Evolutionary conservation across 2,797 vertebrate species (phyloP), one percentile per base, ranked within the genome.

Genomic region (Pipistrellus nathusii): DNA sequence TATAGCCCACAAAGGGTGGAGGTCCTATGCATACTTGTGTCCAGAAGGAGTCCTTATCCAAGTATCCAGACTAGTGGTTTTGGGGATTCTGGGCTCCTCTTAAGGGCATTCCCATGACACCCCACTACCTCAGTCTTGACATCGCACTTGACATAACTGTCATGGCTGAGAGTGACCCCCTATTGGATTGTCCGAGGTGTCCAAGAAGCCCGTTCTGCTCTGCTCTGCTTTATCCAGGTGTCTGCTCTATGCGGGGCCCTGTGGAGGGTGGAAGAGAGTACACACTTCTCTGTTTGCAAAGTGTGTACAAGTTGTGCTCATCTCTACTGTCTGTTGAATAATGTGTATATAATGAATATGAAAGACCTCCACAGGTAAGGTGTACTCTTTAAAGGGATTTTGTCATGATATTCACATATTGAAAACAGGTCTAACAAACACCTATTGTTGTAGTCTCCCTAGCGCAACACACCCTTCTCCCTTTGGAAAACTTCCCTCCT

Each of bases 301-400:
- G 46, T 30, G 3, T 48, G 8, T 53, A 32, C 35, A 41, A 25
- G 38, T 68, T 81, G 71, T 6, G 30, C 38, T 27, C 38, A 76
- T 57, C 25, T 44, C 55, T 66, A 12, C 59, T 69, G 21, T 75
- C 68, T 55, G 30, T 66, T 86, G 51, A 85, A 76, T 83, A 72
- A 3, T 80, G 6, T 30, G 27, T 35, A 1, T 51, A 38, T 51
- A 44, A 57, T 51, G n/a, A 76, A 81, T 89, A 11, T 68, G 72
- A 55, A 46, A 83, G 80, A 71, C 55, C 20, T 51, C 18, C 25
- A 25, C n/a, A 3, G 23, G 44, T n/a, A 85, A 21, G 27, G 15
- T 57, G 38, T n/a, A 27, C 38, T 88, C 44, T 88, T 73, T 84
- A 84, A 77, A 91, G n/a, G 51, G 51, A 21, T 9, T 83, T 73